Evolutionary conservation across 2,888 invertebrate species (phyloP).

Genomic region (Andricus curvator): DNA sequence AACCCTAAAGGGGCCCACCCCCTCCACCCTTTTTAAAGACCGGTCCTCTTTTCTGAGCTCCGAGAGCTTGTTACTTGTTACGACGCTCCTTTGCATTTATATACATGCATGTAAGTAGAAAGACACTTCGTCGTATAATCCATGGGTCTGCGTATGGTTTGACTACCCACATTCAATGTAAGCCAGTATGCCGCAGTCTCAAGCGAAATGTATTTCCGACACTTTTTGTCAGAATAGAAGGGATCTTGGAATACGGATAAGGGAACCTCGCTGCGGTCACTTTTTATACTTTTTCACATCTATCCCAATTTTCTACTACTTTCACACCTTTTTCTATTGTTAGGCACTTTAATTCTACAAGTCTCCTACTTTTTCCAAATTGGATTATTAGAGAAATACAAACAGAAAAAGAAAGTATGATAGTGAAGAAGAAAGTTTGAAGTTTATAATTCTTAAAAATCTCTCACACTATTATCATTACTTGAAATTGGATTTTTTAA

Average conservation of each 20-base stretch:
- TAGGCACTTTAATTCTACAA: neutral
- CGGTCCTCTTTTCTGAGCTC: conserved; percentile 51
- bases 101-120: neutral
- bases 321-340: conserved; percentile 12
- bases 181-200: conserved; percentile 65
- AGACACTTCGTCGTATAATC: conserved; percentile 41
- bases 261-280: conserved; percentile 21
- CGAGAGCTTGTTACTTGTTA: conserved; percentile 15
- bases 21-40: conserved; percentile 54
- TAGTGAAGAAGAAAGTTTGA: neutral
- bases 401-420: neutral
- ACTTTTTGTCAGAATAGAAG: conserved; percentile 27
- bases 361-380: neutral
- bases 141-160: conserved; percentile 40
- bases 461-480: too few relatives aligned
- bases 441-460: neutral
- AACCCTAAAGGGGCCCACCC: conserved; percentile 13
- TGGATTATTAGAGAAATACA: neutral
- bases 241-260: conserved; percentile 29
- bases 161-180: conserved; percentile 63
- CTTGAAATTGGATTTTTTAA: too few relatives aligned
- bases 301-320: conserved; percentile 34
- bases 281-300: conserved; percentile 14
- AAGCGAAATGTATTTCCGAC: conserved; percentile 25
- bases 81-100: conserved; percentile 33